Evolutionary conservation across 1,140 invertebrate genomes (phyloP).

Genomic region (Dreissena polymorpha): DNA sequence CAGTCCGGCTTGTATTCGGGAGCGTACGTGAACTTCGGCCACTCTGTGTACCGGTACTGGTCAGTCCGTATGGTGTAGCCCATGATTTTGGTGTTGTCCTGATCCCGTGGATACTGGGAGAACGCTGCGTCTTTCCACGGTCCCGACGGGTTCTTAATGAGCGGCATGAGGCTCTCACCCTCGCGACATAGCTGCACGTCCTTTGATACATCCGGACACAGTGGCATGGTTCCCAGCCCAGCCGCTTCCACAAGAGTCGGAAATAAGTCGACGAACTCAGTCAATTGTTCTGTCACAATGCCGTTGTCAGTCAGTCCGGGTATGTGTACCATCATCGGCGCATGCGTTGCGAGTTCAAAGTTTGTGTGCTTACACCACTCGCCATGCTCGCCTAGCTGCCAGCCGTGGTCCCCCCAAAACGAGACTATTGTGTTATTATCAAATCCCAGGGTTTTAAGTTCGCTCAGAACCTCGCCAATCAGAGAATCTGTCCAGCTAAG

Average conservation of each 20-base stretch:
- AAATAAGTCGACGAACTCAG: slow-evolving; percentile 91
- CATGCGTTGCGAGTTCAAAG: slow-evolving; percentile 62
- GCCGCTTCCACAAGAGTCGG: slow-evolving; percentile 89
- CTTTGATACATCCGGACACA: slow-evolving; percentile 80
- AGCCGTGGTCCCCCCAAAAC: slow-evolving; percentile 65
- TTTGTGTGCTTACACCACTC: slow-evolving; percentile 66
- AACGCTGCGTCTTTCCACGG: slow-evolving; percentile 80
- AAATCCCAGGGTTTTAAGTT: slow-evolving; percentile 57
- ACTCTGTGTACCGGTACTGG: slow-evolving; percentile 88
- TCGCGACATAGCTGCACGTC: slow-evolving; percentile 83
- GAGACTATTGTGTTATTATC: slow-evolving; percentile 62
- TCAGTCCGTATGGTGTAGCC: slow-evolving; percentile 86
- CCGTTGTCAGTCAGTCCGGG: slow-evolving; percentile 53
- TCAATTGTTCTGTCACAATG: slow-evolving; percentile 70
- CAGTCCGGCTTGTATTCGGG: slow-evolving; percentile 81
- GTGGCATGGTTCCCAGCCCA: slow-evolving; percentile 81
- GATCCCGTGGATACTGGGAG: slow-evolving; percentile 82
- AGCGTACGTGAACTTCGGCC: slow-evolving; percentile 81
- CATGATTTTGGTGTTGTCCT: slow-evolving; percentile 91
- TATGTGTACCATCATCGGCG: slow-evolving; percentile 62
- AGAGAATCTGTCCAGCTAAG: slow-evolving; percentile 58
- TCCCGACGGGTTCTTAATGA: slow-evolving; percentile 48
- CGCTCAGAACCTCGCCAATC: slow-evolving; percentile 55
- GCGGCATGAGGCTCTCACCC: slow-evolving; percentile 84
- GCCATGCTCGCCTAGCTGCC: slow-evolving; percentile 62